These are phyloP conservation scores for Tenthredo distinguenda DNA, from an alignment of 2,888 invertebrate genomes.

Conservation along the genomic window DNA sequence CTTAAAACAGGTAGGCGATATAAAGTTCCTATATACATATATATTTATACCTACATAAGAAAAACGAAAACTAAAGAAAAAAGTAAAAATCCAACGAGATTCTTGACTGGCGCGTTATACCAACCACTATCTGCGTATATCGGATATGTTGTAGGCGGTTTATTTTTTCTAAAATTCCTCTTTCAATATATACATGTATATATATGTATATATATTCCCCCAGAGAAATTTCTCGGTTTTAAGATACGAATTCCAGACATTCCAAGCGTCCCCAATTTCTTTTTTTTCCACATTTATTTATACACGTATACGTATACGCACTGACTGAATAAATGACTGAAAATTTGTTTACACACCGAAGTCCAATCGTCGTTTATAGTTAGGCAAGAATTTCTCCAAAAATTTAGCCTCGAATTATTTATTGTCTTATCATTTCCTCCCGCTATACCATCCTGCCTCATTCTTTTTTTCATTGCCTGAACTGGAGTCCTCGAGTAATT, in stretches of 20 bases:
- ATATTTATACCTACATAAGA: background rate
- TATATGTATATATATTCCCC: background rate
- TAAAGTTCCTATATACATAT: background rate
- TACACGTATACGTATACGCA: background rate
- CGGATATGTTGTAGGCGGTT: background rate
- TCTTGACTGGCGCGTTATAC: conserved; percentile 5
- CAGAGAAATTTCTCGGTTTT: background rate
- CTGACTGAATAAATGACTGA: conserved; percentile 4
- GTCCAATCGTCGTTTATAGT: background rate
- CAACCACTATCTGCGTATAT: background rate
- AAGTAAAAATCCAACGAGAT: conserved; percentile 1
- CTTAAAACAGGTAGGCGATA: conserved; percentile 10
- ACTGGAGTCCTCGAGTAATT: conserved; percentile 56
- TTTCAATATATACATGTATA: background rate
- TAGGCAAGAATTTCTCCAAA: background rate
- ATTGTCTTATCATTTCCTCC: background rate
- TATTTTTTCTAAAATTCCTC: conserved; percentile 8
- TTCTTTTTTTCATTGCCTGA: background rate
- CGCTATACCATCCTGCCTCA: background rate
- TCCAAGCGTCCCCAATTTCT: background rate
- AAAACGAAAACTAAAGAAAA: background rate
- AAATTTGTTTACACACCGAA: background rate
- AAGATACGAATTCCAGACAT: background rate
- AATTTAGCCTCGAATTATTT: background rate
- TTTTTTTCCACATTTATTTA: conserved; percentile 19